A percentile compares a stretch with the other conserved stretches of the same genome.
Evolutionary conservation across 2,888 invertebrate species (phyloP).

Genomic region (Onchidella celtica): DNA sequence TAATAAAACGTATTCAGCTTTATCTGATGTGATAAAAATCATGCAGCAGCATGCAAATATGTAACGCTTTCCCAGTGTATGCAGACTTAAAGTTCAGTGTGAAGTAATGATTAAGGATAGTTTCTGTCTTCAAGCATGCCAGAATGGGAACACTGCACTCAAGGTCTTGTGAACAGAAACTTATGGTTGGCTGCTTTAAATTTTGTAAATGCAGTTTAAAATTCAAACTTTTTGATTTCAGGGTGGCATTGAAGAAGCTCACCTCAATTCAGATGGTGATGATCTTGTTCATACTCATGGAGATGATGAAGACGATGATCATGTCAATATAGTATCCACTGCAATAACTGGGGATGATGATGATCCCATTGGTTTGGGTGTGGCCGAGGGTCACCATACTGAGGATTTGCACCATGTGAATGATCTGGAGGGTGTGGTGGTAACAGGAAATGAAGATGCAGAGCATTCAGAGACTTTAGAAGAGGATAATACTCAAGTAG

Average conservation of each 20-base stretch:
- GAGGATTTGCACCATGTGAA: conserved; percentile 39
- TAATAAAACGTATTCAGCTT: too few species aligned
- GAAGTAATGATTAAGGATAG: too few species aligned
- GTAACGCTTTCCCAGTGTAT: too few species aligned
- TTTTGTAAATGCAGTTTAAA: too few species aligned
- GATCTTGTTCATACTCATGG: conserved; percentile 28
- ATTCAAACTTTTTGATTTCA: neutral
- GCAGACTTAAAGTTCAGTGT: too few species aligned
- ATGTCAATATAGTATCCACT: conserved; percentile 33
- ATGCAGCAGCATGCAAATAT: too few species aligned
- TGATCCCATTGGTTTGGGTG: conserved; percentile 46
- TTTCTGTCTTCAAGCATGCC: too few species aligned
- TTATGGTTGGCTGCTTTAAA: too few species aligned
- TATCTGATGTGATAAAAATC: too few species aligned
- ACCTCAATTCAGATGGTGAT: conserved; percentile 44
- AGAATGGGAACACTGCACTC: too few species aligned
- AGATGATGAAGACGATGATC: conserved; percentile 45
- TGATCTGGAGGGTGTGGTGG: conserved; percentile 15
- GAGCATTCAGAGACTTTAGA: conserved; percentile 12
- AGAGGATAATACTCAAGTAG: conserved; percentile 33
- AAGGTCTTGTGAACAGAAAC: too few species aligned
- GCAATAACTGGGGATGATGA: conserved; percentile 41
- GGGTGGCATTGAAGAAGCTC: conserved; percentile 34
- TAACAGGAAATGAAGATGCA: conserved; percentile 29
- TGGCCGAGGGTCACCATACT: conserved; percentile 18